Conservation (phyloP, 2,888 invertebrate genomes). For the Plemyria rubiginata region DNA sequence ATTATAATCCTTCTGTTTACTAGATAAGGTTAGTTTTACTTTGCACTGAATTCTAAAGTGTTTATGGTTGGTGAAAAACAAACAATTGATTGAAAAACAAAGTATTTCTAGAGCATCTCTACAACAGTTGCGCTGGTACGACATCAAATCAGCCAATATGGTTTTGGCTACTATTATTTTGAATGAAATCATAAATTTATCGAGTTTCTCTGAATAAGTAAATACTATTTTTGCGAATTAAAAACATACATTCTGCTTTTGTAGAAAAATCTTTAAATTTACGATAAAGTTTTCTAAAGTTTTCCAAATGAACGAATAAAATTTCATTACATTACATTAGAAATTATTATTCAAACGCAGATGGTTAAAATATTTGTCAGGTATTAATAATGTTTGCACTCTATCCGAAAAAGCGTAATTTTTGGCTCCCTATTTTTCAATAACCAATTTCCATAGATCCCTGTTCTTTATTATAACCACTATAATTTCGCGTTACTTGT, state of each 20-base stretch:
- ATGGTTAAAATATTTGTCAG: constrained; percentile 12
- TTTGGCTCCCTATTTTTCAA: constrained; percentile 40
- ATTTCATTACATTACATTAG: no score
- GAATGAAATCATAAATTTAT: no score
- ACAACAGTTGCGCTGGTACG: constrained; percentile 17
- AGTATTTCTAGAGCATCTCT: constrained; percentile 5
- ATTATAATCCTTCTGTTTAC: background rate
- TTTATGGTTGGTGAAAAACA: constrained; percentile 54
- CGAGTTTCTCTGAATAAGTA: no score
- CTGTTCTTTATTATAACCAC: constrained; percentile 2
- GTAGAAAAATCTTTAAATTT: no score
- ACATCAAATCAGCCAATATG: no score
- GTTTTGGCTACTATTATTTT: no score
- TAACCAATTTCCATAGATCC: constrained; percentile 25
- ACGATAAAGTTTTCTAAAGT: no score
- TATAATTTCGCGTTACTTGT: constrained; percentile 7
- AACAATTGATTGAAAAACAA: constrained; percentile 45
- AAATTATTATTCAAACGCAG: constrained; percentile 3
- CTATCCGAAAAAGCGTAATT: constrained; percentile 25
- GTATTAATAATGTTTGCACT: constrained; percentile 32
- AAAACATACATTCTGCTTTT: no score
- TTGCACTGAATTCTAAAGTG: constrained; percentile 45
- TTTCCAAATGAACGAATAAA: no score
- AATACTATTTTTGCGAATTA: no score
- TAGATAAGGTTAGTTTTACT: constrained; percentile 26